These are phyloP conservation scores for Bambusicola thoracicus DNA, from an alignment of 2,113 vertebrate species.

Conservation along the genomic window DNA sequence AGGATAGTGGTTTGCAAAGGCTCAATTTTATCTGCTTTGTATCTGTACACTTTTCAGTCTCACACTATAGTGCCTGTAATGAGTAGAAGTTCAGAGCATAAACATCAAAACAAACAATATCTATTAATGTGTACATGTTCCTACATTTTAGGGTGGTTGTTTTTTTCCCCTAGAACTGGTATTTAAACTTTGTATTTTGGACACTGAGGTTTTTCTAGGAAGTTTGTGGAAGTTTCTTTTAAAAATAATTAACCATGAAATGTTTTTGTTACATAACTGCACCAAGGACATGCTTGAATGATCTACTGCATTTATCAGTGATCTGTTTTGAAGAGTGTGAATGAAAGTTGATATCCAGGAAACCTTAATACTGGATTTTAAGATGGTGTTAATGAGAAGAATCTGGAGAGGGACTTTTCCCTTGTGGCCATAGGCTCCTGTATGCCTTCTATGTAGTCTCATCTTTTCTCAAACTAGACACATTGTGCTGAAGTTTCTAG, in stretches of 20 bases:
- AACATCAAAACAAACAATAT: neutral
- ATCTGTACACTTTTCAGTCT: neutral
- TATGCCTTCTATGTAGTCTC: neutral
- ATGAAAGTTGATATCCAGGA: neutral
- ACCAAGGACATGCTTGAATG: constrained; percentile 1
- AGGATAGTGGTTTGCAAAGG: neutral
- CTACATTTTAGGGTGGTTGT: fast-evolving
- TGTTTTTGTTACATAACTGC: constrained; percentile 25
- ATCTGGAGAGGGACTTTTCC: neutral
- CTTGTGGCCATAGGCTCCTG: fast-evolving
- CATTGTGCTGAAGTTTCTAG: neutral
- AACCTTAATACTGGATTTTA: neutral
- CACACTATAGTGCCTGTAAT: too few species aligned
- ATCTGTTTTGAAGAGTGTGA: neutral
- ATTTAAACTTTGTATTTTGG: neutral
- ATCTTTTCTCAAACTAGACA: neutral
- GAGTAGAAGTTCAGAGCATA: neutral
- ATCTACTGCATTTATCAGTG: neutral
- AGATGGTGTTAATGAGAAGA: neutral
- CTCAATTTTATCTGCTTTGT: neutral
- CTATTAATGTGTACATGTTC: neutral
- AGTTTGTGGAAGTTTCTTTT: neutral
- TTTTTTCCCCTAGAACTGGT: neutral
- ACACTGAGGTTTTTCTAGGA: neutral
- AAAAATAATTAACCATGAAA: constrained; percentile 52